Conservation (phyloP, 2,888 invertebrate species). For the Mylabris sibirica region DNA sequence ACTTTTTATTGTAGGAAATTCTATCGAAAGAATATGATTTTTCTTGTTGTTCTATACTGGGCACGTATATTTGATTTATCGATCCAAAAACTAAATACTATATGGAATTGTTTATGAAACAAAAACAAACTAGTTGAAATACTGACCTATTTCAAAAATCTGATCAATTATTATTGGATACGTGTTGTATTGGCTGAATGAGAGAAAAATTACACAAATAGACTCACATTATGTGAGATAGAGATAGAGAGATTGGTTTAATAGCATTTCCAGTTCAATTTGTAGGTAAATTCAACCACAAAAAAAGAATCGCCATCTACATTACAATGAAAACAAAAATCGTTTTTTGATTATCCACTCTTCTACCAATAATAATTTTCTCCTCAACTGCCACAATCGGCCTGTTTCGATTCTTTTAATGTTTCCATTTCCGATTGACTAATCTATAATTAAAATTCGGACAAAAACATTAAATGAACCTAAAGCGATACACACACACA, state of each 20-base stretch:
- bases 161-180: background rate
- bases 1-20: background rate
- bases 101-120: conserved; percentile 12
- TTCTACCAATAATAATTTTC: background rate
- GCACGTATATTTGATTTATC: conserved; percentile 15
- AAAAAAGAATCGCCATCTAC: background rate
- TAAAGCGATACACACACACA: background rate
- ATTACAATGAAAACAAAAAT: background rate
- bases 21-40: background rate
- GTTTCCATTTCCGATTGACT: background rate
- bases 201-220: background rate
- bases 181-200: background rate
- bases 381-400: background rate
- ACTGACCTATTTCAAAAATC: conserved; percentile 19
- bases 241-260: background rate
- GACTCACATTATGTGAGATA: background rate
- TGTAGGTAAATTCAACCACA: background rate
- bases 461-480: background rate
- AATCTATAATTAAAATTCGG: background rate
- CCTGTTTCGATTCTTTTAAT: background rate
- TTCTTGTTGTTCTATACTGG: background rate
- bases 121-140: conserved; percentile 5
- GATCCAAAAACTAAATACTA: conserved; percentile 10
- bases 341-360: background rate
- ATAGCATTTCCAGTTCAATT: background rate